These are phyloP conservation scores for Bufo gargarizans DNA, from an alignment of 2,113 vertebrate genomes.

Conservation along the genomic window DNA sequence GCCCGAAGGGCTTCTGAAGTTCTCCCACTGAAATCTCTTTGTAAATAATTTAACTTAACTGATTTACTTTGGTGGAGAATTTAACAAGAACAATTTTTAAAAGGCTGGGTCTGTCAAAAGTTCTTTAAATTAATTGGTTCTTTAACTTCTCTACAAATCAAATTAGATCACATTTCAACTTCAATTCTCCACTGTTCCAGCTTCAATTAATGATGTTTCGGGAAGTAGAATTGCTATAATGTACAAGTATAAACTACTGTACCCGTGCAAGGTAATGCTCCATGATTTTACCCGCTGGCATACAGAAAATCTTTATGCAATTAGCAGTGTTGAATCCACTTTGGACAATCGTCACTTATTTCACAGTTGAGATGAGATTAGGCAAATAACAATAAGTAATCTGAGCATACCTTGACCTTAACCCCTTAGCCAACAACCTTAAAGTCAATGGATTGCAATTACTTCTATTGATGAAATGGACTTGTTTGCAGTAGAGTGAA, in stretches of 20 bases:
- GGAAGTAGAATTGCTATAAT: conserved; percentile 16
- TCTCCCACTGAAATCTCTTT: conserved; percentile 70
- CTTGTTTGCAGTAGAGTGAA: neutral
- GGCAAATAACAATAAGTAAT: conserved; percentile 18
- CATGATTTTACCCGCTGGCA: conserved; percentile 42
- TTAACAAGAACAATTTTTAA: conserved; percentile 61
- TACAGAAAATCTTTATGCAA: conserved; percentile 52
- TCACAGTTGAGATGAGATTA: conserved; percentile 42
- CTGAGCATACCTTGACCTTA: conserved; percentile 1
- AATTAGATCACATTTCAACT: conserved; percentile 64
- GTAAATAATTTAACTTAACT: conserved; percentile 72
- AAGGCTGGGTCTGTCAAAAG: conserved; percentile 63
- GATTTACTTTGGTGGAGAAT: conserved; percentile 67
- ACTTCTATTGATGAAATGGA: conserved; percentile 7
- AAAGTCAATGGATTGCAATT: conserved; percentile 25
- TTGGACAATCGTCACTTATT: conserved; percentile 35
- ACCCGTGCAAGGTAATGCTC: conserved; percentile 43
- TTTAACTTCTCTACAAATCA: conserved; percentile 66
- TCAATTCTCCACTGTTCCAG: conserved; percentile 64
- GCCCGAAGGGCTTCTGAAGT: conserved; percentile 70
- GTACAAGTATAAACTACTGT: conserved; percentile 45
- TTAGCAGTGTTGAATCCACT: conserved; percentile 21
- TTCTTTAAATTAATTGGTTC: conserved; percentile 66
- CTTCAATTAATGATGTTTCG: conserved; percentile 54
- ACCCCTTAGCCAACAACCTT: neutral